phyloP scores from a whole-genome alignment of 2,888 invertebrate genomes.

The Nomada flava region DNA sequence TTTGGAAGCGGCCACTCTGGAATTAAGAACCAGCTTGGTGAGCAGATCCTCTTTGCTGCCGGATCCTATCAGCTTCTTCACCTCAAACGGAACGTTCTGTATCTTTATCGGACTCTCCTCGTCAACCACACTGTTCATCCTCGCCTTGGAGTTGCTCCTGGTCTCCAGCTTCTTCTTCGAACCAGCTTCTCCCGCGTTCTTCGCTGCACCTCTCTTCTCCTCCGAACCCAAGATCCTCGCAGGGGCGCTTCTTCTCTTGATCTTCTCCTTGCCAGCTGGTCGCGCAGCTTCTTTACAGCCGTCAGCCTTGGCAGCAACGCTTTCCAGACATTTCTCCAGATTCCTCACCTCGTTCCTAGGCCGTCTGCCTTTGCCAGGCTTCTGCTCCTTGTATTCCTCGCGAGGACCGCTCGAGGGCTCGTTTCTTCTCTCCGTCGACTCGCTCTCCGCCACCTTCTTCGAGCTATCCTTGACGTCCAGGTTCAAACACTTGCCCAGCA shows the following conservation, averaged over 20 bases:
- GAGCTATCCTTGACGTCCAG: not conserved
- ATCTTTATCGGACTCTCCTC: slow-evolving; percentile 62
- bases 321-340: slow-evolving; percentile 23
- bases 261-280: slow-evolving; percentile 35
- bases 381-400: slow-evolving; percentile 42
- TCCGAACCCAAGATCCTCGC: slow-evolving; percentile 28
- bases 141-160: slow-evolving; percentile 60
- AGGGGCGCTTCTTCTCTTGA: slow-evolving; percentile 48
- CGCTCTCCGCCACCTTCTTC: not conserved
- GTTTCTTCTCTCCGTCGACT: not conserved
- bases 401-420: accelerated
- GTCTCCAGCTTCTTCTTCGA: slow-evolving; percentile 57
- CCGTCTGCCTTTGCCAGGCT: slow-evolving; percentile 40
- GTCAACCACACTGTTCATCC: slow-evolving; percentile 54
- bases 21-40: slow-evolving; percentile 63
- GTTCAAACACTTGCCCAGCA: slow-evolving; percentile 6
- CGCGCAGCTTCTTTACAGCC: slow-evolving; percentile 24
- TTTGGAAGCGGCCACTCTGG: slow-evolving; percentile 48
- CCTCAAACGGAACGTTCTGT: slow-evolving; percentile 68
- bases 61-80: slow-evolving; percentile 70
- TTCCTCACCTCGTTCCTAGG: slow-evolving; percentile 37
- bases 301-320: slow-evolving; percentile 3
- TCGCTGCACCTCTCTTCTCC: slow-evolving; percentile 3
- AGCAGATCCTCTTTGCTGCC: slow-evolving; percentile 66
- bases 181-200: not conserved